These are phyloP conservation scores for Lonchura striata DNA, from an alignment of 2,113 vertebrate genomes.

Conservation along the genomic window DNA sequence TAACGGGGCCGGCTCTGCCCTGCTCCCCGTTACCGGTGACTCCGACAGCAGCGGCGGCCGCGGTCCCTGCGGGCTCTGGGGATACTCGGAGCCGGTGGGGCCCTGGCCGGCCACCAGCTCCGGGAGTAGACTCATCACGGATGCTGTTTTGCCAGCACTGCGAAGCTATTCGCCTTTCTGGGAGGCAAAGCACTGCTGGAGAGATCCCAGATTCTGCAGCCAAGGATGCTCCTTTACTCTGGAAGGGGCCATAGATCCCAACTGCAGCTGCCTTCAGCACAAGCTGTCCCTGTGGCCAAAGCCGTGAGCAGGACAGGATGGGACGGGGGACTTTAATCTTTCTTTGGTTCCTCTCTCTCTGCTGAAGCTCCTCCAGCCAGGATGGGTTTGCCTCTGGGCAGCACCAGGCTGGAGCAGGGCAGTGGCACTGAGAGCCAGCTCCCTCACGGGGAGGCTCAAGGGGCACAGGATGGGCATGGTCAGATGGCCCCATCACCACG, in stretches of 20 bases:
- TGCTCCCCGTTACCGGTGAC: not conserved
- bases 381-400: not conserved
- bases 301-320: not conserved
- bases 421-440: not conserved
- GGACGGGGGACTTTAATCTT: not conserved
- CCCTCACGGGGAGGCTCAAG: fast-evolving
- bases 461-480: fast-evolving
- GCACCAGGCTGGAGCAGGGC: not conserved
- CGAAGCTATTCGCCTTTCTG: not conserved
- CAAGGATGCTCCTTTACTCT: not conserved
- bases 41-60: not conserved
- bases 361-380: not conserved
- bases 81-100: not conserved
- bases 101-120: not conserved
- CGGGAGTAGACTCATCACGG: not conserved
- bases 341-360: not conserved
- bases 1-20: not conserved
- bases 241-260: not conserved
- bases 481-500: fast-evolving
- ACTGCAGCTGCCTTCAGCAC: too few relatives aligned
- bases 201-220: not conserved
- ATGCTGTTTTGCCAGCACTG: not conserved
- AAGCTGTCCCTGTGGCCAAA: not conserved
- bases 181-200: not conserved
- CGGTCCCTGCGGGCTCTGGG: not conserved